Conservation (phyloP, 64 coral and sea anemone genomes). For the Montipora sp. region DNA sequence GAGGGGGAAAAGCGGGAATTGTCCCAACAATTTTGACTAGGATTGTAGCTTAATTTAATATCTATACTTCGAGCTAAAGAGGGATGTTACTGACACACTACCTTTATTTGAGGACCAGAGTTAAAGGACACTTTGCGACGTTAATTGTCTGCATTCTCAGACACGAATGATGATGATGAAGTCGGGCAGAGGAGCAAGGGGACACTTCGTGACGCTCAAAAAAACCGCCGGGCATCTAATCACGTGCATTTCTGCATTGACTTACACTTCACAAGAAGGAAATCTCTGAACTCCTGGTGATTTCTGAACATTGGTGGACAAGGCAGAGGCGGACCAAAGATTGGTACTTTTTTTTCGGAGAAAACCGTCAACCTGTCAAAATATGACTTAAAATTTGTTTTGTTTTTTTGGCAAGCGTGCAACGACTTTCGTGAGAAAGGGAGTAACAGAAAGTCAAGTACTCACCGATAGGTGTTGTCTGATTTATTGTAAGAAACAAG, state of each 20-base stretch:
- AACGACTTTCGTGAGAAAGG: neutral
- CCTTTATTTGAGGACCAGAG: too few relatives aligned
- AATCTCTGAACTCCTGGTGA: slow-evolving; percentile 93
- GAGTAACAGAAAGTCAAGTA: neutral
- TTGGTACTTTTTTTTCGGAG: slow-evolving; percentile 95
- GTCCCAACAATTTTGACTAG: too few relatives aligned
- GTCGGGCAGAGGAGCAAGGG: too few relatives aligned
- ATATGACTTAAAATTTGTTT: slow-evolving; percentile 10
- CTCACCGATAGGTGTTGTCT: slow-evolving; percentile 92
- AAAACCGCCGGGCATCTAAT: too few relatives aligned
- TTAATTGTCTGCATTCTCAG: too few relatives aligned
- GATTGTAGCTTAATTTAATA: too few relatives aligned
- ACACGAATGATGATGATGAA: too few relatives aligned
- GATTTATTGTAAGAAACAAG: slow-evolving; percentile 89
- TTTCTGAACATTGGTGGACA: slow-evolving; percentile 87
- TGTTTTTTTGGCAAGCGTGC: neutral
- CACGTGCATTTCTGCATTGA: neutral
- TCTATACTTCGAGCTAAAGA: too few relatives aligned
- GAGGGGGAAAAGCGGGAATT: too few relatives aligned
- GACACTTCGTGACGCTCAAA: too few relatives aligned
- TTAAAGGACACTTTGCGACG: too few relatives aligned
- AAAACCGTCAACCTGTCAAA: slow-evolving; percentile 82
- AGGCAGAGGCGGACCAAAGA: slow-evolving; percentile 95
- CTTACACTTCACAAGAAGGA: slow-evolving; percentile 73
- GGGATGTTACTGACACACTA: too few relatives aligned